These are phyloP conservation scores for Drosophila rellima DNA, from an alignment of 2,888 invertebrate species.

Conservation along the genomic window DNA sequence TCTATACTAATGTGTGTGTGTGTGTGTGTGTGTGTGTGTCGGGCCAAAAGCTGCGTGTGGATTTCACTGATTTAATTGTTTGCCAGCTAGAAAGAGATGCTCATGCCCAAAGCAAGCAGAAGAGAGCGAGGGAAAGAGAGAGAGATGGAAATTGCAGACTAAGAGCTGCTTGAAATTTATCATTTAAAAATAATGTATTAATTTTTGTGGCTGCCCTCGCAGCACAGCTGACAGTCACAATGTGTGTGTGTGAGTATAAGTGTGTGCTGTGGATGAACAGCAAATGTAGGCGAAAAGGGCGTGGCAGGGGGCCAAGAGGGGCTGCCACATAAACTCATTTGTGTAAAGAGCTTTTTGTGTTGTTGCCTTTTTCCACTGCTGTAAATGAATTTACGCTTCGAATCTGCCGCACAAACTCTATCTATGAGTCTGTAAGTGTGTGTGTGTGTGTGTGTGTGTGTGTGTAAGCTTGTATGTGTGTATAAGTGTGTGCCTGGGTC, in stretches of 20 bases:
- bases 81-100: conserved; percentile 41
- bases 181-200: conserved; percentile 80
- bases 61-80: conserved; percentile 80
- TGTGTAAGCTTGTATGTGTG: conserved; percentile 24
- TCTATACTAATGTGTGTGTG: neutral
- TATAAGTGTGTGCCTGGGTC: conserved; percentile 45
- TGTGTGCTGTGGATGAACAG: conserved; percentile 1
- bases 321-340: conserved; percentile 72
- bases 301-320: neutral
- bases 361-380: conserved; percentile 51
- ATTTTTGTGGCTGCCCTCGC: conserved; percentile 72
- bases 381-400: conserved; percentile 78
- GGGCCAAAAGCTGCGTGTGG: conserved; percentile 72
- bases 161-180: conserved; percentile 67
- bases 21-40: conserved; percentile 1
- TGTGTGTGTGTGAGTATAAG: conserved; percentile 11
- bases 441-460: conserved; percentile 1
- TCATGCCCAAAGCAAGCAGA: conserved; percentile 2
- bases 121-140: conserved; percentile 3
- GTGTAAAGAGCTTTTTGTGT: conserved; percentile 76
- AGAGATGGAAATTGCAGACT: neutral
- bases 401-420: conserved; percentile 30
- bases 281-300: neutral
- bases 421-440: conserved; percentile 3
- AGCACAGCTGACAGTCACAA: conserved; percentile 20